Evolutionary conservation across 30 jellyfish, hydroid and myxozoan genomes (phyloP).

Genomic region (Aurelia aurita complex sp. Pacific): DNA sequence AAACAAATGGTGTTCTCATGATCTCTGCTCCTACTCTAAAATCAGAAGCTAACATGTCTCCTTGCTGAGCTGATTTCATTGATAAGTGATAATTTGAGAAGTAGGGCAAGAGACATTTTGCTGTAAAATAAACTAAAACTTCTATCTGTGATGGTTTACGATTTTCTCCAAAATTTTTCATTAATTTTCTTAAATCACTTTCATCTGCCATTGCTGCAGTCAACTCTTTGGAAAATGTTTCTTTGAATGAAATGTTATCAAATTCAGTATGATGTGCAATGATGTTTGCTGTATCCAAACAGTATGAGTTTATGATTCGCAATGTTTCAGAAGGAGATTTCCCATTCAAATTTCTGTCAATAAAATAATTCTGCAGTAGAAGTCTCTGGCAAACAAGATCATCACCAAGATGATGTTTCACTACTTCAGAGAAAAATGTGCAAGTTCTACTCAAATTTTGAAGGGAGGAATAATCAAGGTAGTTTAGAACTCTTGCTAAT

Average conservation of each 20-base stretch:
- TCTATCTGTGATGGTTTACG: constrained; percentile 8
- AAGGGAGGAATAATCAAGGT: no score
- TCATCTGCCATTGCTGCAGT: no score
- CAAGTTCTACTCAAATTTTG: no score
- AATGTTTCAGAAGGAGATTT: background rate
- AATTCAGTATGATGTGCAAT: no score
- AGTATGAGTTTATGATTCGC: no score
- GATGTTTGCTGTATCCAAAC: no score
- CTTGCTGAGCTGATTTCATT: background rate
- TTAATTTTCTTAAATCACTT: no score
- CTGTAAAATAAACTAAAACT: constrained; percentile 6
- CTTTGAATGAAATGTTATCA: no score
- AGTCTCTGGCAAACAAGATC: constrained; percentile 10
- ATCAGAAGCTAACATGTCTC: background rate
- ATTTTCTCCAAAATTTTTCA: constrained; percentile 6
- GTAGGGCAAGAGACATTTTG: constrained; percentile 6
- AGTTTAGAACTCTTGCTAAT: no score
- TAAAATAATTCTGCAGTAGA: background rate
- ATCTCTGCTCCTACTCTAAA: constrained; percentile 22
- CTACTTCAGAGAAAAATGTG: no score
- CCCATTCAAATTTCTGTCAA: constrained; percentile 11
- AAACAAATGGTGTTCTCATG: background rate
- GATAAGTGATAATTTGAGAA: background rate
- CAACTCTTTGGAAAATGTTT: no score
- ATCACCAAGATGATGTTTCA: background rate